Evolutionary conservation across 2,888 invertebrate species (phyloP), one percentile per base, ranked within the genome.

Genomic region (Patella ulyssiponensis): DNA sequence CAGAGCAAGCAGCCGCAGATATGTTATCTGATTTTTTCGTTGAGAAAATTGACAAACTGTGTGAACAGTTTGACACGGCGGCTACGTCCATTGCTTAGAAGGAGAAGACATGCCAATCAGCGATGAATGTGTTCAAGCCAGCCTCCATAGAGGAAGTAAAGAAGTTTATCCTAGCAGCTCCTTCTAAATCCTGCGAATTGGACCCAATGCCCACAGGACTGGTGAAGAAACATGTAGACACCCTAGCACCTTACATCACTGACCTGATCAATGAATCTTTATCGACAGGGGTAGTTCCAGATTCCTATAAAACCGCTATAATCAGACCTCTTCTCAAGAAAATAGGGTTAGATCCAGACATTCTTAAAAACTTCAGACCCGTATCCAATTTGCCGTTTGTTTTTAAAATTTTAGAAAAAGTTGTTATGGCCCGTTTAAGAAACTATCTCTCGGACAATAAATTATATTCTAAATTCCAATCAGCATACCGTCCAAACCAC

Each of bases 41-140:
- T 54, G 54, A 54, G 54, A 54, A 54, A 54, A 54, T 54, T 54
- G 54, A 58, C 20, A 58, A 58, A 58, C 58, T 58, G 58, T 58
- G 58, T 20, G 20, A 58, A n/a, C n/a, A 17, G 58, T 58, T 58
- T 58, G 58, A 58, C 20, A n/a, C 58, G 17, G 20, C 58, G 17
- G 20, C 12, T 58, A n/a, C 58, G 5, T n/a, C 17, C 58, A 20
- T n/a, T 5, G 20, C 0, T n/a, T n/a, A 7, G 17, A 3, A 58
- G 20, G 58, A 27, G 27, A 27, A 27, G 27, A 27, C 58, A 58
- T 58, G 58, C 20, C 17, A 17, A 58, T 58, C 58, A 58, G 58
- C 5, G 20, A 58, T 58, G 58, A 20, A 7, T n/a, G 58, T 58
- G 11, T 58, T 58, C 12, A 15, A 58, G n/a, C 58, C 58, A 58